phyloP scores from a whole-genome alignment of 2,888 invertebrate genomes.

The Cacoxenus indagator region DNA sequence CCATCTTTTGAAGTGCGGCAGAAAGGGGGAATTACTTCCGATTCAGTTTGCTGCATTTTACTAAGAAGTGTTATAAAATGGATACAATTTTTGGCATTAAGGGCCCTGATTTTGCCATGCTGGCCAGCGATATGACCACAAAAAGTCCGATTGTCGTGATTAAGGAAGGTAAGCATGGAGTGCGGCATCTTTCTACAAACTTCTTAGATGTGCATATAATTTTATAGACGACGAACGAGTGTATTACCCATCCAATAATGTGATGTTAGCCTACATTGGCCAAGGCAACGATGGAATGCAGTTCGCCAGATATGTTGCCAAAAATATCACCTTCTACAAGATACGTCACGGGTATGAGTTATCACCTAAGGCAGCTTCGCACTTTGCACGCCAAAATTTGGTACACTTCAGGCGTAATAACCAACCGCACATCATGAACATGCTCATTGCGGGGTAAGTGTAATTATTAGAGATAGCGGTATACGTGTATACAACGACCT shows the following conservation, averaged over 20 bases:
- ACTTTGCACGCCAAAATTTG: constrained; percentile 90
- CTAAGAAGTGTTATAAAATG: no score
- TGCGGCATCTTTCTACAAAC: background rate
- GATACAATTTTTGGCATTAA: constrained; percentile 92
- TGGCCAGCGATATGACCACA: constrained; percentile 90
- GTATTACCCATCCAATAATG: constrained; percentile 86
- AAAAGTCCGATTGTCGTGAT: constrained; percentile 91
- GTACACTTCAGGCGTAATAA: constrained; percentile 93
- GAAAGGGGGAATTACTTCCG: no score
- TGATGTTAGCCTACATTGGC: constrained; percentile 92
- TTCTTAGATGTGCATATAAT: background rate
- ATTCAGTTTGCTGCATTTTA: no score
- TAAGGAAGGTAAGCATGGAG: constrained; percentile 75
- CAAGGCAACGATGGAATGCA: constrained; percentile 95
- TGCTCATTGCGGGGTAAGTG: constrained; percentile 64
- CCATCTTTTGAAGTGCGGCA: no score
- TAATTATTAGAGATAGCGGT: background rate
- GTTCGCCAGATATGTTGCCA: constrained; percentile 96
- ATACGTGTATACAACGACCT: background rate
- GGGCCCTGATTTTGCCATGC: constrained; percentile 89
- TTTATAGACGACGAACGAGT: constrained; percentile 91
- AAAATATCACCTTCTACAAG: constrained; percentile 96
- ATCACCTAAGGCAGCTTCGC: constrained; percentile 90
- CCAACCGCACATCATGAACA: constrained; percentile 72
- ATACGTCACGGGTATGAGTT: constrained; percentile 98